Evolutionary conservation across 2,888 invertebrate genomes (phyloP), one percentile per base, ranked within the genome.

Genomic region (Hirtodrosophila alboralis): DNA sequence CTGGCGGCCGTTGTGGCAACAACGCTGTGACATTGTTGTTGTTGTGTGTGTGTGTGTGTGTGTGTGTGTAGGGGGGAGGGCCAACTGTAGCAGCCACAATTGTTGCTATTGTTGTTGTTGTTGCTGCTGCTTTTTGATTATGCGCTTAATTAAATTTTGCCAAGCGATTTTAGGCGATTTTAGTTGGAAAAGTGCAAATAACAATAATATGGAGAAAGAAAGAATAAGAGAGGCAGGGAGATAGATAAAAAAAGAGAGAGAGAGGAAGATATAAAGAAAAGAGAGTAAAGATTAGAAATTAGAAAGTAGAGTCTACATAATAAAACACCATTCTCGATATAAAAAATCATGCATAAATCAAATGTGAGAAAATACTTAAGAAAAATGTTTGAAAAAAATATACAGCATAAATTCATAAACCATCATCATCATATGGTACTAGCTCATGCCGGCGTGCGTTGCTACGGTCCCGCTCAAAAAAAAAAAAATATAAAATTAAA

Each of bases 111-210:
- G 43, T 41, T 57, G 61, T 27, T 57, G 49, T 41, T 71, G 59
- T 44, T 59, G 63, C 21, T 57, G 49, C 38, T 65, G 57, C 44
- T 59, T 54, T 57, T 62, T 70, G 73, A 70, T 73, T 70, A 64
- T 67, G 64, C 59, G 65, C 54, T 60, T 78, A 80, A 80, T 79
- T 79, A 80, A 79, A 79, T 79, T 79, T 78, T 56, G 52, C 41
- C 41, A 49, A 60, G 60, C 59, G 53, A 75, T 75, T 69, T 72
- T 38, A 37, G 41, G 68, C 45, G 26, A n/a, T 67, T 62, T 48
- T 44, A 49, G 66, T 72, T 48, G 43, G 51, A 8, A 54, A 43
- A 51, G 38, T 66, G 60, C 53, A 43, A 52, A 61, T 64, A 44
- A n/a, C n/a, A n/a, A n/a, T n/a, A 57, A 38, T 36, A 33, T 6